Evolutionary conservation across 2,888 invertebrate genomes (phyloP).

Genomic region (Eucera pruinosa): DNA sequence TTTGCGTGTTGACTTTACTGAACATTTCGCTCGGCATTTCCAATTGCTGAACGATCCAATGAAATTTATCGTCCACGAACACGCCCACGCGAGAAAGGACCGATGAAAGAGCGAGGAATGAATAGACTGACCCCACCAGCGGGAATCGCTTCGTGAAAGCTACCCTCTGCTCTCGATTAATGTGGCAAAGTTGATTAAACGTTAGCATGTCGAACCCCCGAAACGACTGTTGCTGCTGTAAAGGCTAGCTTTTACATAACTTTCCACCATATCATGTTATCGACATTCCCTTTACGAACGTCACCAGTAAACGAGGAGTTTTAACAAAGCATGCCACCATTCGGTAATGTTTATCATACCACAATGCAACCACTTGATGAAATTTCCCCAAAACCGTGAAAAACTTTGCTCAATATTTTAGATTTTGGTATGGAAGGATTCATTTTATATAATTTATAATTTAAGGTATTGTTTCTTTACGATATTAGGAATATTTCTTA

Average conservation of each 20-base stretch:
- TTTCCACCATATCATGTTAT: background rate
- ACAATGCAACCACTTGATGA: too few species aligned
- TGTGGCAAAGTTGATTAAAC: slow-evolving; percentile 52
- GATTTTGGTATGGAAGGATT: too few species aligned
- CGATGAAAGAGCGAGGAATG: background rate
- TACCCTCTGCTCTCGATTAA: slow-evolving; percentile 42
- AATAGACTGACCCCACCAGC: background rate
- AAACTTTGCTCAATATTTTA: too few species aligned
- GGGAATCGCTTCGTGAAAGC: too few species aligned
- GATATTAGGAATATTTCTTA: too few species aligned
- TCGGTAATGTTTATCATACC: background rate
- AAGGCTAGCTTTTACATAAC: slow-evolving; percentile 7
- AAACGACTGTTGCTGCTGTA: background rate
- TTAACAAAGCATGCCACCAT: background rate
- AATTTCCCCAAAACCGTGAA: too few species aligned
- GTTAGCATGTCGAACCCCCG: slow-evolving; percentile 35
- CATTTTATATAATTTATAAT: too few species aligned
- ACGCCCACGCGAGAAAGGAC: too few species aligned
- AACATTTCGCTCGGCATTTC: background rate
- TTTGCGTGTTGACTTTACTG: background rate
- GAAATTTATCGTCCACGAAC: slow-evolving; percentile 7
- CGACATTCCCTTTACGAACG: slow-evolving; percentile 1
- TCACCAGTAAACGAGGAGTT: background rate
- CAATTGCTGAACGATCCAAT: slow-evolving; percentile 1
- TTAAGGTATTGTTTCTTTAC: too few species aligned